Percentiles rank a stretch among this genome's conserved stretches.
phyloP scores from a whole-genome alignment of 2,797 vertebrate genomes.

The Sebastes hubbsi region DNA sequence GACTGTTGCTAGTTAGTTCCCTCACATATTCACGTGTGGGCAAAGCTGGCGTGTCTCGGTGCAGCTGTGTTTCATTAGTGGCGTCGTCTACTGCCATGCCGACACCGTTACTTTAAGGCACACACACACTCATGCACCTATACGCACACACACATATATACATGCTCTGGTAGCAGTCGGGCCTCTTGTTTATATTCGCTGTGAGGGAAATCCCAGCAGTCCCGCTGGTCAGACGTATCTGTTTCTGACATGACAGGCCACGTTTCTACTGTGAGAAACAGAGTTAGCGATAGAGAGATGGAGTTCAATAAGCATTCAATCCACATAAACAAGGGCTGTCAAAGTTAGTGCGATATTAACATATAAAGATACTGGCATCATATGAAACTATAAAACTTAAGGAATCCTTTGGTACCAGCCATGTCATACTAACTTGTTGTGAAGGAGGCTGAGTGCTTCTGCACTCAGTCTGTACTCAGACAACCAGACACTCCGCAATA shows the following conservation, averaged over 20 bases:
- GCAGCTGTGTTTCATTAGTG: slow-evolving; percentile 81
- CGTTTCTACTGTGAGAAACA: slow-evolving; percentile 32
- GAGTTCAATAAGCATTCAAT: neutral
- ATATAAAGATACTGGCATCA: too few relatives aligned
- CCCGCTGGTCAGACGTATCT: neutral
- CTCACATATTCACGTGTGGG: slow-evolving; percentile 70
- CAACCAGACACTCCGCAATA: neutral
- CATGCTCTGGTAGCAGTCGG: slow-evolving; percentile 24
- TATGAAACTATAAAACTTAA: too few relatives aligned
- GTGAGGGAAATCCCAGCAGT: slow-evolving; percentile 41
- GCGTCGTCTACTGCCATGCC: slow-evolving; percentile 72
- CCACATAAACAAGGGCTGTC: slow-evolving; percentile 20
- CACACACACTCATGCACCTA: neutral
- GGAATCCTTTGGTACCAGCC: too few relatives aligned
- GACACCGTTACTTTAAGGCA: slow-evolving; percentile 50
- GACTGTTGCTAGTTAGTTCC: slow-evolving; percentile 33
- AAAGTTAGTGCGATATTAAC: too few relatives aligned
- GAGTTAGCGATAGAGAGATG: neutral
- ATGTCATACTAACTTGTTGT: too few relatives aligned
- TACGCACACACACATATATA: slow-evolving; percentile 5
- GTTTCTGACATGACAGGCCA: slow-evolving; percentile 22
- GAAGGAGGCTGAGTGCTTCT: too few relatives aligned
- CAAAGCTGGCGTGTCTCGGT: slow-evolving; percentile 65
- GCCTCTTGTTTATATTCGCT: slow-evolving; percentile 49
- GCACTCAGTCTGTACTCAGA: neutral